These are phyloP conservation scores for Serinus canaria DNA, from an alignment of 2,113 vertebrate genomes.

Conservation along the genomic window DNA sequence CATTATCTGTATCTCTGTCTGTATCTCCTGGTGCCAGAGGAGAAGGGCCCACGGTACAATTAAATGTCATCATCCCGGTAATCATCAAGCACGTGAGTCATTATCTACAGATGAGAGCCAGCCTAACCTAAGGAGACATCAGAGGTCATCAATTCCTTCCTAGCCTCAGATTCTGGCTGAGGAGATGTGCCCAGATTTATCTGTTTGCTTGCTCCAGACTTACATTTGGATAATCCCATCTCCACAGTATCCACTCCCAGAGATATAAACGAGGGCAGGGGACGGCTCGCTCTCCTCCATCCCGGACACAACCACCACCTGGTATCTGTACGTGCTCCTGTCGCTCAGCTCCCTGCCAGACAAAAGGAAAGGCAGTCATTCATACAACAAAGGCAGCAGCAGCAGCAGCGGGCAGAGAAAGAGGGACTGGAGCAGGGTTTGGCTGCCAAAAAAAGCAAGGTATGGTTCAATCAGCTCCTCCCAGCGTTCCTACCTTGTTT, in stretches of 20 bases:
- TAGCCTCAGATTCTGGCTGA: not conserved
- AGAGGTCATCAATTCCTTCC: slow-evolving; percentile 16
- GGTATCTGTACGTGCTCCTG: slow-evolving; percentile 82
- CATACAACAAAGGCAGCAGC: not conserved
- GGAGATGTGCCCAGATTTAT: not conserved
- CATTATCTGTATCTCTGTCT: slow-evolving; percentile 62
- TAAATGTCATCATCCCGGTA: slow-evolving; percentile 50
- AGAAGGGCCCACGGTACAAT: slow-evolving; percentile 37
- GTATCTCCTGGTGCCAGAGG: slow-evolving; percentile 60
- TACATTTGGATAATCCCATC: slow-evolving; percentile 94
- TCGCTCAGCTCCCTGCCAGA: slow-evolving; percentile 80
- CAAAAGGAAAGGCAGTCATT: not conserved
- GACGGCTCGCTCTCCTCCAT: slow-evolving; percentile 86
- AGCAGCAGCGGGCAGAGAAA: not conserved
- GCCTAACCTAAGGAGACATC: slow-evolving; percentile 27
- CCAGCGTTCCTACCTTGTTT: not conserved
- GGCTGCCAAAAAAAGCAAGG: not conserved
- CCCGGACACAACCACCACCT: slow-evolving; percentile 82
- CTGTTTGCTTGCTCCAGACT: slow-evolving; percentile 15
- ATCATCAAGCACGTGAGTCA: slow-evolving; percentile 23
- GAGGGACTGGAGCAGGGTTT: not conserved
- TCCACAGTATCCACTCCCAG: slow-evolving; percentile 90
- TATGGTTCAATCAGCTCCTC: not conserved
- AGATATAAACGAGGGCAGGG: slow-evolving; percentile 78
- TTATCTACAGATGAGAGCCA: slow-evolving; percentile 34